Evolutionary conservation across 2,797 vertebrate genomes (phyloP).

Genomic region (Columba guinea): DNA sequence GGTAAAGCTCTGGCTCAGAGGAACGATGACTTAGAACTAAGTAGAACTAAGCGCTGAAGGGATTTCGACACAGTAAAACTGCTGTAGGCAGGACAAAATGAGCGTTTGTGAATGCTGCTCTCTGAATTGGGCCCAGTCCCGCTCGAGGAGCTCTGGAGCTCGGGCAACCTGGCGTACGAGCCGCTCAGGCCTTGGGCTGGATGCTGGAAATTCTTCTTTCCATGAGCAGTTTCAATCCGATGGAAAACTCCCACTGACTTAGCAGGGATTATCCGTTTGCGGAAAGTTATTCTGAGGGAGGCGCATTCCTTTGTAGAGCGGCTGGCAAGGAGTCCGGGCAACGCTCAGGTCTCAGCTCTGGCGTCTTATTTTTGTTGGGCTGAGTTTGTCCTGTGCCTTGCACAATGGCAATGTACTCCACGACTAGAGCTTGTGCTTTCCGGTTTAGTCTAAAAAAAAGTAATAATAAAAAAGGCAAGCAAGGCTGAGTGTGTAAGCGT

Average conservation of each 20-base stretch:
- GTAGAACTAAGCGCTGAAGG: neutral
- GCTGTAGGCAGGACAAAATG: neutral
- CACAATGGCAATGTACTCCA: neutral
- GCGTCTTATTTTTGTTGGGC: neutral
- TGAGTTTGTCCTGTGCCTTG: neutral
- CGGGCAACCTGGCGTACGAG: rapidly evolving
- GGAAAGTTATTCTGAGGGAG: conserved; percentile 35
- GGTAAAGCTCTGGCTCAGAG: neutral
- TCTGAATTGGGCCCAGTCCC: neutral
- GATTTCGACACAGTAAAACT: neutral
- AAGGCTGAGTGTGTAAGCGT: neutral
- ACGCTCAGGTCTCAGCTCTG: neutral
- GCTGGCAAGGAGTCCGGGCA: neutral
- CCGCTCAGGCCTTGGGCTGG: neutral
- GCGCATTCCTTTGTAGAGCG: neutral
- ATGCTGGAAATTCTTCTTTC: conserved; percentile 50
- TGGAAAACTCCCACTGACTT: conserved; percentile 47
- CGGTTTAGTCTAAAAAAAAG: neutral
- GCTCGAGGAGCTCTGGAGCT: neutral
- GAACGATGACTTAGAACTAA: neutral
- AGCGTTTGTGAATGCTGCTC: neutral
- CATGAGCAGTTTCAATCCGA: conserved; percentile 3
- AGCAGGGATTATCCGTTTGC: conserved; percentile 36
- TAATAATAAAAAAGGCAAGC: neutral
- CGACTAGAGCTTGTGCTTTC: neutral